A percentile compares a stretch with the other conserved stretches of the same genome.
Evolutionary conservation across 1,140 invertebrate species (phyloP).

Genomic region (Drosophila trapezifrons): DNA sequence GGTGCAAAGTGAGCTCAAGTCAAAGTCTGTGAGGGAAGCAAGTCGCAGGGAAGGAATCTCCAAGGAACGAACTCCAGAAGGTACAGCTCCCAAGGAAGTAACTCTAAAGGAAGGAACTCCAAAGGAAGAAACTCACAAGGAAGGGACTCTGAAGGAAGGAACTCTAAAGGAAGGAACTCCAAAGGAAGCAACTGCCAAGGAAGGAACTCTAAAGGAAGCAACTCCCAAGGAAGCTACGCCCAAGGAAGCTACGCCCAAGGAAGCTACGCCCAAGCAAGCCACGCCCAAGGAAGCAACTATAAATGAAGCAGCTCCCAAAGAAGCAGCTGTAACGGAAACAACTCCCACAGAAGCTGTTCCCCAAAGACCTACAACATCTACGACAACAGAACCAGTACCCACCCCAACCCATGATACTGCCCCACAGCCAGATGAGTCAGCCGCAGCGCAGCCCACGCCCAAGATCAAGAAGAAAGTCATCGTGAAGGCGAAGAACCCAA

Average conservation of each 20-base stretch:
- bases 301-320: background rate
- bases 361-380: background rate
- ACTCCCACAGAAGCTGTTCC: background rate
- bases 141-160: background rate
- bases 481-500: constrained; percentile 57
- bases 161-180: background rate
- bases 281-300: too few species aligned
- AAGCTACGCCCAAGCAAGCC: background rate
- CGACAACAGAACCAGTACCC: background rate
- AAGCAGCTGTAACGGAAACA: background rate
- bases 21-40: constrained; percentile 31
- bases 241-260: background rate
- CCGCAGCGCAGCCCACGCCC: background rate
- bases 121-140: constrained; percentile 5
- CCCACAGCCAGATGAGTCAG: constrained; percentile 44
- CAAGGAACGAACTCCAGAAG: constrained; percentile 8
- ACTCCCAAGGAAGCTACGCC: background rate
- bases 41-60: background rate
- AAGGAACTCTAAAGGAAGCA: background rate
- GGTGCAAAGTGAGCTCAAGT: constrained; percentile 66
- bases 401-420: background rate
- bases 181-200: background rate
- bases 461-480: constrained; percentile 61
- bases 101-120: background rate
- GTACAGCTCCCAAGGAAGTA: background rate